These are phyloP conservation scores for Rapana venosa DNA, from an alignment of 2,888 invertebrate genomes.

Conservation along the genomic window DNA sequence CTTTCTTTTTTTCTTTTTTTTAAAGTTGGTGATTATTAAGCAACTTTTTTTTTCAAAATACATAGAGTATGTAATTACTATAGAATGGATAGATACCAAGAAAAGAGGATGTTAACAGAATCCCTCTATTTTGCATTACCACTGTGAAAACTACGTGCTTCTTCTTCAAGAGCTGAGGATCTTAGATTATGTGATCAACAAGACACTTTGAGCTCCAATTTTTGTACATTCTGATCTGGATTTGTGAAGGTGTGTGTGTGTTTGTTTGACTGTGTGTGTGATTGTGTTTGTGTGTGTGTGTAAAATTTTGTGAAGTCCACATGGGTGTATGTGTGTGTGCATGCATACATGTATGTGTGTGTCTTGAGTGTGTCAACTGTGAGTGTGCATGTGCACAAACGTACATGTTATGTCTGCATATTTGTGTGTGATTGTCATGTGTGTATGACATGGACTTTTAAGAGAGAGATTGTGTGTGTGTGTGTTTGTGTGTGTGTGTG, in stretches of 20 bases:
- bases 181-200: too few relatives aligned
- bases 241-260: neutral
- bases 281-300: neutral
- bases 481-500: neutral
- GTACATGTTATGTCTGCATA: neutral
- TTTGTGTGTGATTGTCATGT: neutral
- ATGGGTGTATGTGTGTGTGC: neutral
- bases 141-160: too few relatives aligned
- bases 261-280: neutral
- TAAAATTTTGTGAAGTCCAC: neutral
- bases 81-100: too few relatives aligned
- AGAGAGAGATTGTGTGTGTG: neutral
- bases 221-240: neutral
- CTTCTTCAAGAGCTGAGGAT: too few relatives aligned
- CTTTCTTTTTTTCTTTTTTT: too few relatives aligned
- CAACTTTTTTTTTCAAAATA: too few relatives aligned
- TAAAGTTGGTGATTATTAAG: too few relatives aligned
- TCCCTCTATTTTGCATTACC: too few relatives aligned
- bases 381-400: neutral
- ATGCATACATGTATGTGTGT: neutral
- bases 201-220: neutral
- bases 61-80: too few relatives aligned
- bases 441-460: neutral
- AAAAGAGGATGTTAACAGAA: too few relatives aligned
- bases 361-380: neutral